phyloP scores from a whole-genome alignment of 2,888 invertebrate genomes.

The Stenotaenia linearis region DNA sequence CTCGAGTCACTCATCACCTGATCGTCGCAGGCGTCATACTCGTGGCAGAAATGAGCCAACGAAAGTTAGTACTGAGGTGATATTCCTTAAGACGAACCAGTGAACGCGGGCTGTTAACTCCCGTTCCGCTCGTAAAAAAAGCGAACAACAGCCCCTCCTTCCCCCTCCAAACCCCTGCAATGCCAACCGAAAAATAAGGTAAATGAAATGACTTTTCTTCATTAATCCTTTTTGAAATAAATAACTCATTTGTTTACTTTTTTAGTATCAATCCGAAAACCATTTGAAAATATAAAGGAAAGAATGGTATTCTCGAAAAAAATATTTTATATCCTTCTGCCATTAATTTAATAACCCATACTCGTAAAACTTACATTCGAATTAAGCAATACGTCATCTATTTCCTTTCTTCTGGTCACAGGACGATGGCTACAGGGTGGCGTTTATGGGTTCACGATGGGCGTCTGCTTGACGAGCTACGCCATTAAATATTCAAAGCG shows the following conservation, averaged over 20 bases:
- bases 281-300: no score
- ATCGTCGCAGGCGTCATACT: not conserved
- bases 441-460: not conserved
- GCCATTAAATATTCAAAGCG: constrained; percentile 17
- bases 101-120: constrained; percentile 18
- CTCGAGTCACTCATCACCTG: constrained; percentile 1
- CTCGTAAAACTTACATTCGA: not conserved
- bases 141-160: not conserved
- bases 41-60: not conserved
- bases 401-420: constrained; percentile 16
- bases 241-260: not conserved
- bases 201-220: constrained; percentile 7
- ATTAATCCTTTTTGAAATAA: not conserved
- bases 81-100: not conserved
- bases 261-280: no score
- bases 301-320: no score
- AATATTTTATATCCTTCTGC: not conserved
- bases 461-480: constrained; percentile 1
- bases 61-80: not conserved
- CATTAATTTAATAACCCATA: not conserved
- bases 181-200: not conserved
- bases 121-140: constrained; percentile 15
- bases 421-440: not conserved
- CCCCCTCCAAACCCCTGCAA: not conserved
- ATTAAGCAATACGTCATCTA: not conserved